phyloP scores from a whole-genome alignment of 2,797 vertebrate species.

The Darevskia nairensis region DNA sequence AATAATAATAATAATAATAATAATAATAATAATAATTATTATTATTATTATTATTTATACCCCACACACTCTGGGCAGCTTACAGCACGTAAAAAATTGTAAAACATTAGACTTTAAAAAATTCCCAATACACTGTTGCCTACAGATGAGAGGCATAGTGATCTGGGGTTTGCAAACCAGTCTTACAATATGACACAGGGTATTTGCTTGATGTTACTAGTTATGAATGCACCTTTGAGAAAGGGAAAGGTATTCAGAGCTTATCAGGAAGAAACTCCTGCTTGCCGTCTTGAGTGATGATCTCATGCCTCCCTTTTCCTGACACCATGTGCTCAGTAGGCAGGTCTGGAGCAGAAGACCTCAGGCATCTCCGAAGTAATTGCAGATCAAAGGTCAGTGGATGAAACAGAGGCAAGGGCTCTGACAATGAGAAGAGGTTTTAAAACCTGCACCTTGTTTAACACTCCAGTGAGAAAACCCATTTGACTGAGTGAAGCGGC shows the following conservation, averaged over 20 bases:
- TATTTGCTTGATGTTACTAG: neutral
- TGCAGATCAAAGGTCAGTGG: conserved; percentile 40
- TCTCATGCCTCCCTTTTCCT: neutral
- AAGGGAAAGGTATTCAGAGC: neutral
- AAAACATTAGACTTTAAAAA: too few species aligned
- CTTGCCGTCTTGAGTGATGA: neutral
- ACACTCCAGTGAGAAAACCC: conserved; percentile 40
- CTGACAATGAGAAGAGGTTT: conserved; percentile 29
- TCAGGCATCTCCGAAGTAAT: conserved; percentile 32
- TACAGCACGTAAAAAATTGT: too few species aligned
- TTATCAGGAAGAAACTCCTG: neutral
- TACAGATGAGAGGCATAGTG: too few species aligned
- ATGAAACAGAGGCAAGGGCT: conserved; percentile 15
- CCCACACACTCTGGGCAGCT: too few species aligned
- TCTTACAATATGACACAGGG: neutral
- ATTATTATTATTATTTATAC: too few species aligned
- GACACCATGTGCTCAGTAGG: conserved; percentile 8
- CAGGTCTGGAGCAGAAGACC: neutral
- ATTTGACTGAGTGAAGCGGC: conserved; percentile 37
- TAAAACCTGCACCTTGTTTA: conserved; percentile 38
- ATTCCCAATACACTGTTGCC: too few species aligned
- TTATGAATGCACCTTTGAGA: neutral
- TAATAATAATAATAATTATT: too few species aligned
- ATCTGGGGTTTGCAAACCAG: neutral
- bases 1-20: too few species aligned